Evolutionary conservation across 53 echinoderm and acorn worm species (phyloP).

Genomic region (Antedon mediterranea): DNA sequence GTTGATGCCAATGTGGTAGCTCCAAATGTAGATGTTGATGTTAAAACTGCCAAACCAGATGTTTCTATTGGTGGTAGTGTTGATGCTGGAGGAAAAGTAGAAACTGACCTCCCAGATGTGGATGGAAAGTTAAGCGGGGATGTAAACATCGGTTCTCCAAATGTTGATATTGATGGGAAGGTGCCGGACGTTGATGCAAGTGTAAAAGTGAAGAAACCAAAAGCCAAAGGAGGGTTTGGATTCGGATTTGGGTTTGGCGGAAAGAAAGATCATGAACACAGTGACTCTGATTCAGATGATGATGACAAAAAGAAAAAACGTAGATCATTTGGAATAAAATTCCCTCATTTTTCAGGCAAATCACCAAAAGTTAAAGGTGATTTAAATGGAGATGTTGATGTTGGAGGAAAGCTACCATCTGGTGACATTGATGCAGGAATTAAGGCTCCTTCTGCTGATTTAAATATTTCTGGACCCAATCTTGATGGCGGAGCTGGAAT

Average conservation of each 20-base stretch:
- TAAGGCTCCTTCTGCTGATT: background rate
- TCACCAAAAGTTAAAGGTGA: slow-evolving; percentile 18
- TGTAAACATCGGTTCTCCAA: slow-evolving; percentile 19
- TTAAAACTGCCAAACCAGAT: slow-evolving; percentile 32
- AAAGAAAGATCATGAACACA: slow-evolving; percentile 3
- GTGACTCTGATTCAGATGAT: too few relatives aligned
- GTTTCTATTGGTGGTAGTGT: slow-evolving; percentile 12
- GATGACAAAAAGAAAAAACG: too few relatives aligned
- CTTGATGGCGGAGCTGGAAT: slow-evolving; percentile 23
- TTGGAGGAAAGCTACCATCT: background rate
- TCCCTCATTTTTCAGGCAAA: background rate
- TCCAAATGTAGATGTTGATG: slow-evolving; percentile 19
- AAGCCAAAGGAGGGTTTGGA: background rate
- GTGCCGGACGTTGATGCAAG: background rate
- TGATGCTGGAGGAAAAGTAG: background rate
- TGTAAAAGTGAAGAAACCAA: background rate
- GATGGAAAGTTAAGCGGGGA: background rate
- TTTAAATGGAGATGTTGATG: slow-evolving; percentile 2
- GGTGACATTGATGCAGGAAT: background rate
- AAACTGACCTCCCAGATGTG: too few relatives aligned
- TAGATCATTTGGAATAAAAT: background rate
- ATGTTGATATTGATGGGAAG: slow-evolving; percentile 13
- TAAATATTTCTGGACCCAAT: slow-evolving; percentile 11
- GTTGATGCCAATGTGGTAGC: background rate
- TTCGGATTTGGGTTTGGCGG: slow-evolving; percentile 16